phyloP scores from a whole-genome alignment of 2,888 invertebrate species.

The Melanostoma scalare region DNA sequence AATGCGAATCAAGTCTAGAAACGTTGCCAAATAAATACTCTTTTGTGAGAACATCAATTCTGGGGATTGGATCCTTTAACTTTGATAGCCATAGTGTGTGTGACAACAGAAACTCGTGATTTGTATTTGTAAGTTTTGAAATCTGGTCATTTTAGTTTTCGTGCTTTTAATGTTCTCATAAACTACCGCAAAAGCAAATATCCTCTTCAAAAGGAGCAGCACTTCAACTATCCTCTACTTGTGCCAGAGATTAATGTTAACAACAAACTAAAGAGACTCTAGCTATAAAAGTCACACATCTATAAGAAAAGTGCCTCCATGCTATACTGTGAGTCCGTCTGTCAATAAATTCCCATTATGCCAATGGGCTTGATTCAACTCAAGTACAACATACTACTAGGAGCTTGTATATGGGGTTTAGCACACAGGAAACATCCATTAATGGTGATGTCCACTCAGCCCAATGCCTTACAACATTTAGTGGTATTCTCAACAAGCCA shows the following conservation, averaged over 20 bases:
- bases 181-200: too few species aligned
- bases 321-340: slow-evolving; percentile 43
- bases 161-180: too few species aligned
- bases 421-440: slow-evolving; percentile 63
- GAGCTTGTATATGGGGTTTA: slow-evolving; percentile 19
- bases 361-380: slow-evolving; percentile 45
- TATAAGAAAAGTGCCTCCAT: slow-evolving; percentile 27
- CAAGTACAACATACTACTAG: slow-evolving; percentile 22
- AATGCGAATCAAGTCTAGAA: too few species aligned
- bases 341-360: slow-evolving; percentile 63
- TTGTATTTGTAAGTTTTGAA: too few species aligned
- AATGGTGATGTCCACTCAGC: slow-evolving; percentile 64
- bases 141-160: too few species aligned
- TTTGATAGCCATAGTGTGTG: too few species aligned
- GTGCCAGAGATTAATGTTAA: slow-evolving; percentile 45
- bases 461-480: slow-evolving; percentile 67
- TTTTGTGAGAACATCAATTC: too few species aligned
- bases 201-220: too few species aligned
- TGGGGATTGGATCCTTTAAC: too few species aligned
- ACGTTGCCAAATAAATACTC: too few species aligned
- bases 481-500: slow-evolving; percentile 68
- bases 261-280: slow-evolving; percentile 12
- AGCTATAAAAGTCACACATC: slow-evolving; percentile 46
- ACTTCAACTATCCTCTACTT: slow-evolving; percentile 1
- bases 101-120: too few species aligned